Percentiles rank a stretch among this genome's conserved stretches.
phyloP scores from a whole-genome alignment of 2,113 vertebrate genomes.

The Thamnaconus septentrionalis region DNA sequence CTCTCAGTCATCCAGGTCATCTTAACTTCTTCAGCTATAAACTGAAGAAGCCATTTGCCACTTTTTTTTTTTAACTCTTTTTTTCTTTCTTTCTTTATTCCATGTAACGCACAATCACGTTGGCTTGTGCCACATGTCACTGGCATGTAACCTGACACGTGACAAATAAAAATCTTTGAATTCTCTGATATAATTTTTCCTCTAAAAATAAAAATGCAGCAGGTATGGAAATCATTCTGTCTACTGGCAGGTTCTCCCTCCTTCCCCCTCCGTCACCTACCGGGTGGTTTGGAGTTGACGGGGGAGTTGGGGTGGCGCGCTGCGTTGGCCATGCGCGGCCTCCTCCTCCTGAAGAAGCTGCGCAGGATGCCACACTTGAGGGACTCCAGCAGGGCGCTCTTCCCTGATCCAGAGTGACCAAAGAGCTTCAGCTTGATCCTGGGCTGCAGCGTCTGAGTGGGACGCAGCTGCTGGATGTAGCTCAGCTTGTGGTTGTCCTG shows the following conservation, averaged over 20 bases:
- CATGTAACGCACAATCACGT: too few species aligned
- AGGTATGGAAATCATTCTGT: conserved; percentile 9
- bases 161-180: too few species aligned
- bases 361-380: conserved; percentile 93
- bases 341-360: conserved; percentile 91
- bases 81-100: too few species aligned
- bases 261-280: conserved; percentile 64
- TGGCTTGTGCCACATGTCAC: too few species aligned
- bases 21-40: too few species aligned
- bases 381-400: conserved; percentile 92
- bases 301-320: conserved; percentile 89
- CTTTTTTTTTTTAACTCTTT: too few species aligned
- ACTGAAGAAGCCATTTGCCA: too few species aligned
- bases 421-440: conserved; percentile 94
- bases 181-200: too few species aligned
- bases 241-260: not conserved
- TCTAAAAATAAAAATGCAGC: not conserved
- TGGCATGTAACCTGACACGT: too few species aligned
- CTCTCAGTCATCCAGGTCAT: too few species aligned
- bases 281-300: conserved; percentile 86
- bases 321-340: conserved; percentile 84
- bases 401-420: conserved; percentile 87
- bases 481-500: conserved; percentile 88
- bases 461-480: conserved; percentile 92
- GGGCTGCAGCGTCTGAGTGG: conserved; percentile 84